phyloP scores from a whole-genome alignment of 2,888 invertebrate species.

The Ischnura elegans region DNA sequence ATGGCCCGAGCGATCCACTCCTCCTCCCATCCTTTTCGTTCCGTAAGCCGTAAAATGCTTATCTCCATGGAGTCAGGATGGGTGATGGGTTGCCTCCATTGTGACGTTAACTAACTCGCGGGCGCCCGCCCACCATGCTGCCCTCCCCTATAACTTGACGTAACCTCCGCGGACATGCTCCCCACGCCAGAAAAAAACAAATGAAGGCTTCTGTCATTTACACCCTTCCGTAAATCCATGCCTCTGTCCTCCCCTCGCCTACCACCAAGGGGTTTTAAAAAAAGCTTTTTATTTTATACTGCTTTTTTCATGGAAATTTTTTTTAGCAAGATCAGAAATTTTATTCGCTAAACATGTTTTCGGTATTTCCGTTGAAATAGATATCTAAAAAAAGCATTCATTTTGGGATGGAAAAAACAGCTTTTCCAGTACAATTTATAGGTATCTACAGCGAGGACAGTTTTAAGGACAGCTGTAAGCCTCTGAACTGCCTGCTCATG shows the following conservation, averaged over 20 bases:
- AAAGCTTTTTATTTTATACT: too few species aligned
- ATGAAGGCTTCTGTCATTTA: neutral
- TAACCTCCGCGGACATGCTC: neutral
- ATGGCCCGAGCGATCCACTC: neutral
- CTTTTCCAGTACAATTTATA: too few species aligned
- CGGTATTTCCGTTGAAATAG: too few species aligned
- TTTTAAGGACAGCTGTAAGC: too few species aligned
- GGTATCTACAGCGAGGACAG: too few species aligned
- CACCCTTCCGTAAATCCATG: neutral
- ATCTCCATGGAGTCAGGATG: neutral
- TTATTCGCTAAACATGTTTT: too few species aligned
- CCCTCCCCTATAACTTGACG: neutral
- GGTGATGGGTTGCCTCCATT: neutral
- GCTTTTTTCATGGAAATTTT: too few species aligned
- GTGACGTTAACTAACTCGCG: constrained; percentile 33
- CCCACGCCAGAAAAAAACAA: neutral
- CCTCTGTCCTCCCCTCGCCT: neutral
- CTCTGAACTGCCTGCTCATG: too few species aligned
- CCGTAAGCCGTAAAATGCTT: constrained; percentile 21
- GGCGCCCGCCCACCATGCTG: neutral
- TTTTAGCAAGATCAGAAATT: too few species aligned
- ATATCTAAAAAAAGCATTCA: too few species aligned
- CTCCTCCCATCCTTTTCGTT: neutral
- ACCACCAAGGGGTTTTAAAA: neutral
- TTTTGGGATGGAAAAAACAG: too few species aligned